Evolutionary conservation across 2,888 invertebrate species (phyloP), one percentile per base, ranked within the genome.

Genomic region (Timema cristinae): DNA sequence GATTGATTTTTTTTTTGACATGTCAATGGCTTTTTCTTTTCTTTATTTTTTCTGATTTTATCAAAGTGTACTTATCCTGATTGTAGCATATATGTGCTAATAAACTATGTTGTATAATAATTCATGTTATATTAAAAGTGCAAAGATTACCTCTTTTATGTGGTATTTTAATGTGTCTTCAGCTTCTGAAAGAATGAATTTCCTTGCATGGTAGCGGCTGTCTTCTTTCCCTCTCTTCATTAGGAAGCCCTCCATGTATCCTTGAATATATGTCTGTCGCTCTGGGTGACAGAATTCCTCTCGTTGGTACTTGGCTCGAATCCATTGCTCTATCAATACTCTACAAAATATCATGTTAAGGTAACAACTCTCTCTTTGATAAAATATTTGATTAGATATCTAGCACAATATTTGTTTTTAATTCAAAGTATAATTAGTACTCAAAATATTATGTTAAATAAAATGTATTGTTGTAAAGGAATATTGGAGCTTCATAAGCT

Each of bases 191-290:
- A 96, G 84, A 54, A 94, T 88, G 82, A 96, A 96, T 81, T 92
- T 92, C 77, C 95, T 86, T 50, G 90, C 89, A 78, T 92, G 91
- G 82, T 92, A 95, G 72, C 90, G 88, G 76, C 90, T 90, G 81
- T 95, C 94, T 81, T 94, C 94, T 82, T 94, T 93, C 5, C 94
- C 95, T 73, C 92, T 86, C 83, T 96, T 96, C 91, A 92, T 93
- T 75, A 95, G 84, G 81, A 91, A 91, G 0, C 94, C 94, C 82
- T 93, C 93, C 90, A 93, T 93, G 68, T 87, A 86, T 7, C 93
- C 93, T 16, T 89, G 90, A 68, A 91, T 88, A 80, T 95, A 95
- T 75, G 86, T 87, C 80, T 93, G 94, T 50, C 91, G 86, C 78
- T 93, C 92, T 0, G 90, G 89, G 77, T 91, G 89, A 76, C 89